Percentiles rank a stretch among this genome's conserved stretches.
phyloP scores from a whole-genome alignment of 2,888 invertebrate species.

The Drosophila prostipennis region DNA sequence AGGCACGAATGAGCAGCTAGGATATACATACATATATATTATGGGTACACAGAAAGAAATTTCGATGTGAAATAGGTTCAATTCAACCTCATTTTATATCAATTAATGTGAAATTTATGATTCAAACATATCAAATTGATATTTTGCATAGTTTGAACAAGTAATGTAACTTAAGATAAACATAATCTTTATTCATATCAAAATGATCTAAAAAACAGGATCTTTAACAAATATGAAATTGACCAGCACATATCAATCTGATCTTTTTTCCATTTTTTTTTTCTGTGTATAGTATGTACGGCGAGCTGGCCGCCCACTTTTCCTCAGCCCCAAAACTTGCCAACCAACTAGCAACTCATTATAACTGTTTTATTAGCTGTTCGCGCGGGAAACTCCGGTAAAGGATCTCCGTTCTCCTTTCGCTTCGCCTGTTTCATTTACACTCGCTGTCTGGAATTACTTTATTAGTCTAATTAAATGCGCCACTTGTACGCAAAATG shows the following conservation, averaged over 20 bases:
- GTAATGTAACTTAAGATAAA: too few species aligned
- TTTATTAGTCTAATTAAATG: conserved; percentile 79
- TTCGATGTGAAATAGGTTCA: too few species aligned
- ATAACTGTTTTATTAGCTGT: conserved; percentile 75
- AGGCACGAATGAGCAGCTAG: conserved; percentile 45
- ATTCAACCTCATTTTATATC: too few species aligned
- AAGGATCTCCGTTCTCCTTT: conserved; percentile 13
- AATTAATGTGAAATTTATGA: too few species aligned
- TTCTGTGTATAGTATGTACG: neutral
- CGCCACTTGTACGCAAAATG: conserved; percentile 67
- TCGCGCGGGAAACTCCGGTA: conserved; percentile 24
- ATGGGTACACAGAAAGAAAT: too few species aligned
- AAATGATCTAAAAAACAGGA: too few species aligned
- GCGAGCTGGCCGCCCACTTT: conserved; percentile 8
- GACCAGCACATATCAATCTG: too few species aligned
- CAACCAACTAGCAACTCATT: conserved; percentile 63
- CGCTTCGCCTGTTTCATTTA: conserved; percentile 54
- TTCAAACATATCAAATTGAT: too few species aligned
- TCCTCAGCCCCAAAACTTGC: conserved; percentile 6
- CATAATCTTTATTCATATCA: too few species aligned
- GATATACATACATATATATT: conserved; percentile 8
- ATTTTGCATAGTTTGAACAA: too few species aligned
- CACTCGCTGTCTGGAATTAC: conserved; percentile 67
- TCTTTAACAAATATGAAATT: too few species aligned
- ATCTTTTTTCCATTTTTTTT: too few species aligned